Evolutionary conservation across 2,888 invertebrate species (phyloP).

Genomic region (Fabriciana adippe): DNA sequence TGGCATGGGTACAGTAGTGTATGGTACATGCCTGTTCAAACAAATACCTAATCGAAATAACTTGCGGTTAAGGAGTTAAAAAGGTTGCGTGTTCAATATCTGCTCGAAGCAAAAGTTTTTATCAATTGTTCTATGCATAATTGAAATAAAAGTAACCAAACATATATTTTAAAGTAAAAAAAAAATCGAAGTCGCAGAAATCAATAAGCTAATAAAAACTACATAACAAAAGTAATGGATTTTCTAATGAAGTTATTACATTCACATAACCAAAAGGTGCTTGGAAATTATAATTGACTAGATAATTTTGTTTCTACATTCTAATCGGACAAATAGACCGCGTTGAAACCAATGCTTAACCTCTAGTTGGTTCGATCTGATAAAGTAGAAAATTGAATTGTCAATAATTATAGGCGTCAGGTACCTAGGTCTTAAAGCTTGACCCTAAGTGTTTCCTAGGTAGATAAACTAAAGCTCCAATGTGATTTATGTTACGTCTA

Average conservation of each 20-base stretch:
- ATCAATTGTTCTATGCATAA: too few relatives aligned
- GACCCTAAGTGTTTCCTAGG: constrained; percentile 42
- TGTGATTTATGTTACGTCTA: constrained; percentile 36
- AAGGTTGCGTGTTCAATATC: too few relatives aligned
- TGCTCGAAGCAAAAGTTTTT: too few relatives aligned
- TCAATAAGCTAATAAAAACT: too few relatives aligned
- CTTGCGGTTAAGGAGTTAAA: too few relatives aligned
- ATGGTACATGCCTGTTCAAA: too few relatives aligned
- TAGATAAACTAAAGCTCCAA: constrained; percentile 29
- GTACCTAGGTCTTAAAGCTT: constrained; percentile 45
- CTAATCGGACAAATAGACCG: constrained; percentile 32
- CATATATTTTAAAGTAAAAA: too few relatives aligned
- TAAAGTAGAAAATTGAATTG: constrained; percentile 72
- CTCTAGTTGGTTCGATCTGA: constrained; percentile 55
- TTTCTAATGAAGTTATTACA: not conserved
- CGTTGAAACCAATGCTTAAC: constrained; percentile 37
- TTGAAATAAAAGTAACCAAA: too few relatives aligned
- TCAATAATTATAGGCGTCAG: constrained; percentile 67
- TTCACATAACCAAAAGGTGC: not conserved
- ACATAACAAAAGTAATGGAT: too few relatives aligned
- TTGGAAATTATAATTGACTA: constrained; percentile 17
- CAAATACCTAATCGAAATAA: too few relatives aligned
- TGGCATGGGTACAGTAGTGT: too few relatives aligned
- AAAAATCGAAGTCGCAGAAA: too few relatives aligned
- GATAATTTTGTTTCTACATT: constrained; percentile 20